Percentiles rank a stretch among this genome's conserved stretches.
Conservation (phyloP, 2,888 invertebrate genomes). For the Cantharis flavilabris region DNA sequence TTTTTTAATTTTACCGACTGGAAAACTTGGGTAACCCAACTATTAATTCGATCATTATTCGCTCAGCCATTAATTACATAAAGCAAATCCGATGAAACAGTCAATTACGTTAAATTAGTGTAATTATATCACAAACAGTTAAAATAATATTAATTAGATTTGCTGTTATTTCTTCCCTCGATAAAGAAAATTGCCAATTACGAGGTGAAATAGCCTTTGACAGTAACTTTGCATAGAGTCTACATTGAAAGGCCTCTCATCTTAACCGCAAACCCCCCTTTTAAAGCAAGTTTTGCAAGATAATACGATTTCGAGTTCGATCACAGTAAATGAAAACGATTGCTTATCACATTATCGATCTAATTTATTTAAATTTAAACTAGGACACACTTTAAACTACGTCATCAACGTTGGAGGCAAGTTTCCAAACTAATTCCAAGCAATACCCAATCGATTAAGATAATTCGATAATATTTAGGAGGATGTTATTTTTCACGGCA, state of each 20-base stretch:
- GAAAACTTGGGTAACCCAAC: not conserved
- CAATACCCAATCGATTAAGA: not conserved
- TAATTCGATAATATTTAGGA: not conserved
- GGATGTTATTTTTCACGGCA: not conserved
- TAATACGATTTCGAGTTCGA: constrained; percentile 1
- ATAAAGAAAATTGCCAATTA: not conserved
- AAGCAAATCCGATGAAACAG: not conserved
- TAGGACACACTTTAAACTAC: not conserved
- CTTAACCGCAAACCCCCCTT: not conserved
- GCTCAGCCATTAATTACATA: not conserved
- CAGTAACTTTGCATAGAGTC: constrained; percentile 2
- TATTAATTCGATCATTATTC: not conserved
- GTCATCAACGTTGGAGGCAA: not conserved
- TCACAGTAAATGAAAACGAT: constrained; percentile 1
- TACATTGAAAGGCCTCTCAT: not conserved
- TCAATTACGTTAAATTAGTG: not conserved
- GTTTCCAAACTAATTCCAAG: not conserved
- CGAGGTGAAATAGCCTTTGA: not conserved
- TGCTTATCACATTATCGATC: not conserved
- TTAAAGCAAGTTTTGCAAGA: not conserved
- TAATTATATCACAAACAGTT: not conserved
- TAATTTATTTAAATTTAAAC: not conserved
- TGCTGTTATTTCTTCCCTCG: not conserved
- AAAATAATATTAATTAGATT: constrained; percentile 2
- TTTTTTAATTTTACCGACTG: not conserved